phyloP scores from a whole-genome alignment of 2,113 vertebrate species.

The Thermophis baileyi region DNA sequence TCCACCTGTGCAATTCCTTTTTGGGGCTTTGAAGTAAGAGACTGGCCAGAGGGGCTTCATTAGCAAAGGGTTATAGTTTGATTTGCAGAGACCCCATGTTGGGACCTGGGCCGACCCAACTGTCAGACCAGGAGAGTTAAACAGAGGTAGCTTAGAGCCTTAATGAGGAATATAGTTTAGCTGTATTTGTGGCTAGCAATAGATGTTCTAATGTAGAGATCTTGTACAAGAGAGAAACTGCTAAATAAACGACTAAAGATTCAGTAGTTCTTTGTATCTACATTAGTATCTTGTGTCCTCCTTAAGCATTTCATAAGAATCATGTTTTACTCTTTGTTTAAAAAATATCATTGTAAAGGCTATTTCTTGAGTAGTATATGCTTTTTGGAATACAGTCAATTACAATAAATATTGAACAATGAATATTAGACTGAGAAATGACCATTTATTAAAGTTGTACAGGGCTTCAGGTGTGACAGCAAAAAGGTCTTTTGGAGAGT shows the following conservation, averaged over 20 bases:
- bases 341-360: background rate
- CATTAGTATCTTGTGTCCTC: background rate
- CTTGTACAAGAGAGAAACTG: background rate
- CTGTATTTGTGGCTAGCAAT: background rate
- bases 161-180: background rate
- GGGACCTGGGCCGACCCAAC: background rate
- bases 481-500: background rate
- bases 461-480: background rate
- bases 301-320: background rate
- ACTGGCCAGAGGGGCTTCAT: conserved; percentile 15
- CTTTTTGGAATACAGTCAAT: background rate
- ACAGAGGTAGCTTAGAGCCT: background rate
- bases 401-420: background rate
- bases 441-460: background rate
- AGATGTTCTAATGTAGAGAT: background rate
- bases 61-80: background rate
- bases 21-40: conserved; percentile 19
- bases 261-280: background rate
- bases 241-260: background rate
- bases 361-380: background rate
- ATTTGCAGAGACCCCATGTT: conserved; percentile 6
- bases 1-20: conserved; percentile 4
- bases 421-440: background rate
- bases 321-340: background rate
- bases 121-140: background rate